Evolutionary conservation across 2,888 invertebrate genomes (phyloP).

Genomic region (Cantharis lateralis): DNA sequence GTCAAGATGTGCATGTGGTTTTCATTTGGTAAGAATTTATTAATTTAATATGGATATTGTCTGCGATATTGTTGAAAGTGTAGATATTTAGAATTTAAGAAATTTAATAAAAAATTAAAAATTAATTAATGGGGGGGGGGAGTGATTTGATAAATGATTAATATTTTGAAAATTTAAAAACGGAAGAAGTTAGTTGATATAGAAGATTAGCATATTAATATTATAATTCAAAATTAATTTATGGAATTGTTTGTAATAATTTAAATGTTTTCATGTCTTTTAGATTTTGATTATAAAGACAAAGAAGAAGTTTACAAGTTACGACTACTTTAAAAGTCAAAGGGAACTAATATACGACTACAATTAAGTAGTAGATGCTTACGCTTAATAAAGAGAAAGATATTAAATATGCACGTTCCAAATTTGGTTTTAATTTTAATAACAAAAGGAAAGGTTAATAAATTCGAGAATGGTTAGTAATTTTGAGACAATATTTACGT

Average conservation of each 20-base stretch:
- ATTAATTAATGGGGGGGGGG: too few species aligned
- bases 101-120: too few species aligned
- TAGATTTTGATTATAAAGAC: background rate
- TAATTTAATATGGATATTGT: too few species aligned
- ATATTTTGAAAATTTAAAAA: too few species aligned
- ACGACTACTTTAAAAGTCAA: background rate
- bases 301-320: background rate
- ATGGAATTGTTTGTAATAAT: background rate
- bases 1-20: too few species aligned
- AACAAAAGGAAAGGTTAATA: background rate
- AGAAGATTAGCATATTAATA: background rate
- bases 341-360: background rate
- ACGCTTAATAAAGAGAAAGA: background rate
- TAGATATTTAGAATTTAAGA: too few species aligned
- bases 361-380: background rate
- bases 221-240: background rate
- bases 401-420: background rate
- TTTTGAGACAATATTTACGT: background rate
- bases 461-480: background rate
- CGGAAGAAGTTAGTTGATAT: too few species aligned
- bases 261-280: background rate
- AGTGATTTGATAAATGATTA: too few species aligned
- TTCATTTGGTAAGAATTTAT: too few species aligned
- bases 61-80: too few species aligned
- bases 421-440: background rate